These are phyloP conservation scores for Pontoporia blainvillei DNA, from an alignment of 2,113 vertebrate species.

Conservation along the genomic window DNA sequence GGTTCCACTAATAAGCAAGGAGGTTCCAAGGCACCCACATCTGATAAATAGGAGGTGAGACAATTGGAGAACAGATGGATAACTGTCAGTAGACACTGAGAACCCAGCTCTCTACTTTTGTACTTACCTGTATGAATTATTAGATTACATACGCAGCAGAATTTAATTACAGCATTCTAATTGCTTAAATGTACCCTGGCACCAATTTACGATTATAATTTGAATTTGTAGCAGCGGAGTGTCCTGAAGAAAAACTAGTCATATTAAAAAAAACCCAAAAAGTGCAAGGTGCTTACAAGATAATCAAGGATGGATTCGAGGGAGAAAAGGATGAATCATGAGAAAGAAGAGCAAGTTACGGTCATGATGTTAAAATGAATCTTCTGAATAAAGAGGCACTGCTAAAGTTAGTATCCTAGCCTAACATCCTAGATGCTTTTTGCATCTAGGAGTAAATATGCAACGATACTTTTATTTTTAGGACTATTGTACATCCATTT, in stretches of 20 bases:
- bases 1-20: slow-evolving; percentile 9
- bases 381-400: neutral
- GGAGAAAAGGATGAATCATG: neutral
- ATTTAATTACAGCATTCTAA: slow-evolving; percentile 59
- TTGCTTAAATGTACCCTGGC: slow-evolving; percentile 41
- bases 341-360: neutral
- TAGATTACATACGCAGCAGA: slow-evolving; percentile 42
- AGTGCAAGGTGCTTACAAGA: neutral
- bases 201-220: neutral
- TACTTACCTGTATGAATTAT: neutral
- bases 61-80: neutral
- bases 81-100: neutral
- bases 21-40: slow-evolving; percentile 12
- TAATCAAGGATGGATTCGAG: slow-evolving; percentile 7
- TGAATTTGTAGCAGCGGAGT: slow-evolving; percentile 34
- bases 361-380: neutral
- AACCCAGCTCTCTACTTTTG: neutral
- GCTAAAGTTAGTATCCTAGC: neutral
- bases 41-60: slow-evolving; percentile 6
- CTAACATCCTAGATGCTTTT: neutral
- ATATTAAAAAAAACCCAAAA: neutral
- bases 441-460: neutral
- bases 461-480: neutral
- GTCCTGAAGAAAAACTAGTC: slow-evolving; percentile 44
- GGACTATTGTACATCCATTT: neutral